phyloP scores from a whole-genome alignment of 2,797 vertebrate genomes.

The Acanthis flammea region DNA sequence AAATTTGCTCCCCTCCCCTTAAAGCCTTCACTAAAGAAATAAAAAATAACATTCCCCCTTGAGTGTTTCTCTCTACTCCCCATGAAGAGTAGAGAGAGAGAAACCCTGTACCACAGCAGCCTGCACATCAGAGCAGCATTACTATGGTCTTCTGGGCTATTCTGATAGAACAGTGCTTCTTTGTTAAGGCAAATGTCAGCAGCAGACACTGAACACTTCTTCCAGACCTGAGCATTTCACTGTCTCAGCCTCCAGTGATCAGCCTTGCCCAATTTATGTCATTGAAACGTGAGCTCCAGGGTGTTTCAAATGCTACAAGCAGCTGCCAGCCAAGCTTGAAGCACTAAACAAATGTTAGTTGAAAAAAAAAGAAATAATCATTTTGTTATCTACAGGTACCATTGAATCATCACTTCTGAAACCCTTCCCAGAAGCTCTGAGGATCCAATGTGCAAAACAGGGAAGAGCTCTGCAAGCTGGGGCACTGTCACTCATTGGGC shows the following conservation, averaged over 20 bases:
- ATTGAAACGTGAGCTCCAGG: neutral
- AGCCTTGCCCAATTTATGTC: neutral
- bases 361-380: neutral
- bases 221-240: neutral
- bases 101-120: neutral
- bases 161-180: neutral
- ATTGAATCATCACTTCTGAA: neutral
- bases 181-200: slow-evolving; percentile 29
- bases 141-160: neutral
- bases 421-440: neutral
- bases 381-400: slow-evolving; percentile 26
- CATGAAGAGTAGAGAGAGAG: neutral
- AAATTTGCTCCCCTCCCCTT: neutral
- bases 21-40: neutral
- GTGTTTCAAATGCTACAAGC: neutral
- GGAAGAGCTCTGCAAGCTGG: neutral
- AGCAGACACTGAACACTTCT: neutral
- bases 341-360: neutral
- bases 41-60: neutral
- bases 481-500: neutral
- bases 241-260: neutral
- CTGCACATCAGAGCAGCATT: neutral
- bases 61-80: neutral
- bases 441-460: neutral
- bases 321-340: neutral